Base-by-base conservation (phyloP, 2,797 vertebrate species). In the Periparus ater region DNA sequence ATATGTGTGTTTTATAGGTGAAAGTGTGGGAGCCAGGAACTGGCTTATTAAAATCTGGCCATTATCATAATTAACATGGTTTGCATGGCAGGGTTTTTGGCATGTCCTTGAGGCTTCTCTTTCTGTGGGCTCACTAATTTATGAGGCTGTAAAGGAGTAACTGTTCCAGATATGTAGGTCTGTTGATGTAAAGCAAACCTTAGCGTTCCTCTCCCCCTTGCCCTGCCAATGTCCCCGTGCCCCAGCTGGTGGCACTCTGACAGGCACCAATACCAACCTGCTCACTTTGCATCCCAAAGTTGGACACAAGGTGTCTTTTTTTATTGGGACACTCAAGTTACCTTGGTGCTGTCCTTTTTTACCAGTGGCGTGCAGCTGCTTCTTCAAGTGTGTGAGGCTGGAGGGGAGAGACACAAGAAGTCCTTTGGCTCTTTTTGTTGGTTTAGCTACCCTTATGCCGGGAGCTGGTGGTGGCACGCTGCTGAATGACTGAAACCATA, bases 121-220 rank as follows among this genome's bases (percentile, higher is more conserved):
- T 91, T 93, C 89, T 80, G 2, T 48, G 38, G 63, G 34, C 88
- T 88, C 6, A 8, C 78, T 79, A 54, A 74, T 86, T 92, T 95
- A 78, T 66, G 78, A 82, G 54, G 48, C 92, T 84, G 44, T 86
- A 88, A 96, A 96, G 89, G 89, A 95, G 55, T 94, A 89, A 65
- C 57, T 80, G 67, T 85, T 90, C 38, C 60, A 65, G 74, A 54
- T 88, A 32, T 1, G 32, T 68, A 7, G n/a, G 57, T 86, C 63
- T 94, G 34, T 86, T 88, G 13, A 36, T 50, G 38, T 87, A 67
- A 60, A 65, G 68, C 36, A 75, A 70, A 53, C 45, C 26, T 51
- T 42, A 16, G 32, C 3, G 8, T 53, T 91, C 75, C 58, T 57
- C 22, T 89, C 17, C 26, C 50, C 27, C 25, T 91, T 87, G 62